Evolutionary conservation across 2,797 vertebrate genomes (phyloP).

Genomic region (Spondyliosoma cantharus): DNA sequence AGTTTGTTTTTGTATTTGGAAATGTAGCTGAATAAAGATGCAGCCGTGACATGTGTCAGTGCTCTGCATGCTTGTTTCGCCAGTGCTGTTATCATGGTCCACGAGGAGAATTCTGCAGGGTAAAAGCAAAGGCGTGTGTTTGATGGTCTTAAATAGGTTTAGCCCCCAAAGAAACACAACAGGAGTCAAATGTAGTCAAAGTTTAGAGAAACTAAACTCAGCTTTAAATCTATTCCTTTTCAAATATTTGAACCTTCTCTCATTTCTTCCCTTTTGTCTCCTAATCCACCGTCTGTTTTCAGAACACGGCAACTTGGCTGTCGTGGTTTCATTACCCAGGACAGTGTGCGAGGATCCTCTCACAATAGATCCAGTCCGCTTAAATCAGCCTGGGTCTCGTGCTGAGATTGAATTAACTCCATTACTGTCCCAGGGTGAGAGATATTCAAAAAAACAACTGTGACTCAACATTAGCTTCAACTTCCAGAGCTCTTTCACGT

Average conservation of each 20-base stretch:
- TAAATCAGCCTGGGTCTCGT: background rate
- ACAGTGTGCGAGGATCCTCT: background rate
- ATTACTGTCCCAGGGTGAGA: background rate
- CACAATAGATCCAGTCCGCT: conserved; percentile 18
- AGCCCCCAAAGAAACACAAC: background rate
- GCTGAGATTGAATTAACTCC: conserved; percentile 29
- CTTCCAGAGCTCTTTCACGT: background rate
- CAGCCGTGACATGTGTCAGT: background rate
- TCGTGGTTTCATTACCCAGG: background rate
- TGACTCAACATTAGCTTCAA: conserved; percentile 9
- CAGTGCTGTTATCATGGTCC: background rate
- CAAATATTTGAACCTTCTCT: background rate
- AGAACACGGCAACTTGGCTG: background rate
- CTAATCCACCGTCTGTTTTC: background rate
- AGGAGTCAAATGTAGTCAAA: background rate
- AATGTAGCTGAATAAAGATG: background rate
- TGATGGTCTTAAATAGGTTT: background rate
- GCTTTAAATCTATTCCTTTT: background rate
- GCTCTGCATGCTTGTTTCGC: background rate
- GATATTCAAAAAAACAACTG: background rate
- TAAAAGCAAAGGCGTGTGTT: background rate
- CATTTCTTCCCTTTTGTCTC: background rate
- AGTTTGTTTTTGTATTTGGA: background rate
- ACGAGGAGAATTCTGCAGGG: background rate
- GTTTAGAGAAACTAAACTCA: background rate